Evolutionary conservation across 2,888 invertebrate species (phyloP), one percentile per base, ranked within the genome.

Genomic region (Pollenia labialis): DNA sequence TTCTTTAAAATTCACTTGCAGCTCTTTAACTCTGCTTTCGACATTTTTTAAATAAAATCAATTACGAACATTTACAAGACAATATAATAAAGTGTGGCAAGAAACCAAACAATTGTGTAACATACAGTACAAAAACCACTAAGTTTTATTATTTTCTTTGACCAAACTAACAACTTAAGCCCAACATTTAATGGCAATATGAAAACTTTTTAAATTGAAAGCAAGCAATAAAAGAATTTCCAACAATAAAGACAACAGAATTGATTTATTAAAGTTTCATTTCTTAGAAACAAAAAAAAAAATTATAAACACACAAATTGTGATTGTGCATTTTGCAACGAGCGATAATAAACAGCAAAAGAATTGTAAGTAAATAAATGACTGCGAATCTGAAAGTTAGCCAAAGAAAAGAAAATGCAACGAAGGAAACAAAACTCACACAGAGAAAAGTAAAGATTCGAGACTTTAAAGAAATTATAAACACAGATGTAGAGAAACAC

Each of bases 321-420:
- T 56, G 71, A 56, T 56, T 71, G 71, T 56, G 56, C 71, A 71
- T 71, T 71, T 71, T 46, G 18, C 14, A 44, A n/a, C 56, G 12
- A 56, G 8, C 56, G 54, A 71, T 44, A 71, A 71, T 71, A 44
- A 44, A 71, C 74, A 60, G 46, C 18, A 50, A 32, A 32, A 8
- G 8, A 46, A 66, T 2, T 50, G 52, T 40, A 48, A 50, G 40
- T 40, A 68, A 58, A 32, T 58, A 48, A 77, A 60, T 74, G 48
- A 40, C 32, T 48, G 14, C 2, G 52, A 42, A 8, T n/a, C n/a
- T 1, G 12, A 40, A 52, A 40, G 54, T 7, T 0, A 48, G 42
- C 32, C 40, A 64, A 64, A 44, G 44, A 9, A 71, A 54, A 16
- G 16, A 40, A 16, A 46, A 64, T 32, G 7, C 8, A 40, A 50